phyloP scores from a whole-genome alignment of 1,140 invertebrate species.

The Drosophila busckii region DNA sequence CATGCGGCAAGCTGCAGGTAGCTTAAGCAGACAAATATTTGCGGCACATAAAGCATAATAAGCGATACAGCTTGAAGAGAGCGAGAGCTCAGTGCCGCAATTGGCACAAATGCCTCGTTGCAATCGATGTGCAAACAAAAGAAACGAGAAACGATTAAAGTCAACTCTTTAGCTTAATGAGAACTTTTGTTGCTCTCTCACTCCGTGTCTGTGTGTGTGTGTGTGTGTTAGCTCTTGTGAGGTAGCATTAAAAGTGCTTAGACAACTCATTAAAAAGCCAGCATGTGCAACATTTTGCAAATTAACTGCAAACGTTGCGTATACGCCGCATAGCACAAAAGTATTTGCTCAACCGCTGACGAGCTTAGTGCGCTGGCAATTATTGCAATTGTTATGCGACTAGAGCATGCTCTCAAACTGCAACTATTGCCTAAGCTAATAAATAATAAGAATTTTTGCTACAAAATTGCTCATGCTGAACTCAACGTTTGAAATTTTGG shows the following conservation, averaged over 20 bases:
- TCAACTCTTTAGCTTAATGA: constrained; percentile 37
- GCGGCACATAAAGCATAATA: constrained; percentile 45
- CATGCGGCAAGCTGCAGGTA: constrained; percentile 4
- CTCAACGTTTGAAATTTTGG: too few species aligned
- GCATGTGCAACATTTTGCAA: constrained; percentile 66
- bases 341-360: constrained; percentile 53
- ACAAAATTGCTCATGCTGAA: too few species aligned
- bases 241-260: constrained; percentile 34
- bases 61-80: constrained; percentile 23
- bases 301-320: constrained; percentile 71
- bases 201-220: background rate
- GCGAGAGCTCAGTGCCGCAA: constrained; percentile 6
- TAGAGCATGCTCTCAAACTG: too few species aligned
- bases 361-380: too few species aligned
- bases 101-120: constrained; percentile 26
- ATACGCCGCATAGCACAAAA: constrained; percentile 53
- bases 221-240: background rate
- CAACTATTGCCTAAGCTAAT: too few species aligned
- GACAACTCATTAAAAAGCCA: constrained; percentile 69
- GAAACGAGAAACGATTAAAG: constrained; percentile 7
- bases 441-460: too few species aligned
- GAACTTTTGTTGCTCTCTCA: constrained; percentile 12
- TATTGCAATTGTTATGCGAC: too few species aligned
- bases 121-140: constrained; percentile 51
- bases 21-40: constrained; percentile 67